Evolutionary conservation across 2,797 vertebrate species (phyloP).

Genomic region (Hafferia zeledoni): DNA sequence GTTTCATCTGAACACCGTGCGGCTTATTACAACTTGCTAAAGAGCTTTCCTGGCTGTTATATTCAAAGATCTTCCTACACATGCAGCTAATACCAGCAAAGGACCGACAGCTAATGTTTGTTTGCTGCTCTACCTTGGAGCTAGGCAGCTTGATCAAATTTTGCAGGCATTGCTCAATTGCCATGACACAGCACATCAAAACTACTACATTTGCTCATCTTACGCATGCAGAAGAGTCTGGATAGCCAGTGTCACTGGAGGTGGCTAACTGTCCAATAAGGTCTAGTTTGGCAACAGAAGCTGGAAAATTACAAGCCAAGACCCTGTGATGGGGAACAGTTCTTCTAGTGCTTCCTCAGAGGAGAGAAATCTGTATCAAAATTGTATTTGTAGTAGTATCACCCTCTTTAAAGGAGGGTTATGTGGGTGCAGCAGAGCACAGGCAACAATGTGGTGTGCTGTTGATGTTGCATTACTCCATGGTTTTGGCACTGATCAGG

Average conservation of each 20-base stretch:
- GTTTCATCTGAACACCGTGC: background rate
- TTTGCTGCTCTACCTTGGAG: background rate
- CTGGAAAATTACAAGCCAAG: background rate
- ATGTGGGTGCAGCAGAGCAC: background rate
- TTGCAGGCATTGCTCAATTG: background rate
- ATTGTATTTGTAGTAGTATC: background rate
- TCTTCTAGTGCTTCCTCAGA: background rate
- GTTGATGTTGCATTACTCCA: background rate
- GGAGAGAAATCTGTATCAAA: background rate
- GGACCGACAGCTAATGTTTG: background rate
- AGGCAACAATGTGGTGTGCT: background rate
- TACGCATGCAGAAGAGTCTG: background rate
- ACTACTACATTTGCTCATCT: background rate
- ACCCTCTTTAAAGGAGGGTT: background rate
- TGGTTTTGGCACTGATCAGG: background rate
- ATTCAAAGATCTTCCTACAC: background rate
- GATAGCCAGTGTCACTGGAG: background rate
- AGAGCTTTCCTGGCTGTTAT: background rate
- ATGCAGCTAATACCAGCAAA: background rate
- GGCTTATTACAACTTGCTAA: constrained; percentile 27
- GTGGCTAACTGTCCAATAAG: background rate
- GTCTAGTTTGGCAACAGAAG: background rate
- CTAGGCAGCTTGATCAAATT: background rate
- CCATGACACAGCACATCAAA: background rate
- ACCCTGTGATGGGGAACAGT: background rate